Evolutionary conservation across 2,113 vertebrate species (phyloP).

Genomic region (Malurus elegans): DNA sequence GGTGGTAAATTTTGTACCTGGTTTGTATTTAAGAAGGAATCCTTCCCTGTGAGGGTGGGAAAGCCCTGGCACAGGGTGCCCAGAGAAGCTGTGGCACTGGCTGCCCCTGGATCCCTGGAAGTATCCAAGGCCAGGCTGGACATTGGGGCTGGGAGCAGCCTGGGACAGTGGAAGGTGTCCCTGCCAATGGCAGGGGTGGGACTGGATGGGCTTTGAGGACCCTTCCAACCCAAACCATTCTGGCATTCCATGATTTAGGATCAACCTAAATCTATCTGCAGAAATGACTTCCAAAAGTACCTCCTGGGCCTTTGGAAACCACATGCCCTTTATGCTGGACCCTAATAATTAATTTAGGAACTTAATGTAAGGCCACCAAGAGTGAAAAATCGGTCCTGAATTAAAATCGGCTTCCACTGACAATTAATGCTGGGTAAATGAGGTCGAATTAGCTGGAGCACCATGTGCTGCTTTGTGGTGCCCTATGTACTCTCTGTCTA

Average conservation of each 20-base stretch:
- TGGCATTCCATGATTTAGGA: neutral
- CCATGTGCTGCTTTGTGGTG: neutral
- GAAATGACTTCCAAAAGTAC: neutral
- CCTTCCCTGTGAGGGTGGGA: too few species aligned
- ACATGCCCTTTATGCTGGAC: accelerated
- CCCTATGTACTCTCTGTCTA: constrained; percentile 10
- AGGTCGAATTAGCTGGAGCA: constrained; percentile 66
- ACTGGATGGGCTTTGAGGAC: neutral
- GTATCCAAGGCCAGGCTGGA: neutral
- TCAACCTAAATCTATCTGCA: neutral
- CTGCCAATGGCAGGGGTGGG: neutral
- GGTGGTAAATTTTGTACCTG: neutral
- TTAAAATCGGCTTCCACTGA: neutral
- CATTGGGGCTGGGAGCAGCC: neutral
- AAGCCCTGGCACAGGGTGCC: neutral
- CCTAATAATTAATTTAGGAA: neutral
- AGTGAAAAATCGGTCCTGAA: neutral
- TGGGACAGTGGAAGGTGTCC: neutral
- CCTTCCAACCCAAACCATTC: neutral
- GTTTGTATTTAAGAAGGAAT: neutral
- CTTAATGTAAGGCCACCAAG: neutral
- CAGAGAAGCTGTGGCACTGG: neutral
- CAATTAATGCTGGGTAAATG: constrained; percentile 66
- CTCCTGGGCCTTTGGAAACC: accelerated
- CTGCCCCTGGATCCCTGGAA: neutral